Evolutionary conservation across 2,113 vertebrate species (phyloP).

Genomic region (Felis chaus): DNA sequence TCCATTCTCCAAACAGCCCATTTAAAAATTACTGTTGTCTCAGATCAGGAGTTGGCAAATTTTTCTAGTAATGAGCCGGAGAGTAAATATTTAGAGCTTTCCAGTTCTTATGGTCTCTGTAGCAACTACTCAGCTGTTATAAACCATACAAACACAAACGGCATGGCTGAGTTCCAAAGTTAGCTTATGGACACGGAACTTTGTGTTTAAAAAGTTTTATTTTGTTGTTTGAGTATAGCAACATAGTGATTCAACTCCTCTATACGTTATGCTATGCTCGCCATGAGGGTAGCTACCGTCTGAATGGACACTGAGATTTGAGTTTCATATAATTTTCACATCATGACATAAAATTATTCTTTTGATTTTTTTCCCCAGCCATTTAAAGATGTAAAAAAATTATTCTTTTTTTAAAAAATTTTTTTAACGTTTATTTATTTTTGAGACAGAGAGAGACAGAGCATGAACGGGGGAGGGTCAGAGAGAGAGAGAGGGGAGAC

Average conservation of each 20-base stretch:
- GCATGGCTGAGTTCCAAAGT: background rate
- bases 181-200: background rate
- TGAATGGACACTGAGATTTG: background rate
- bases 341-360: background rate
- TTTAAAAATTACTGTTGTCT: conserved; percentile 31
- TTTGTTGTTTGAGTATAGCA: background rate
- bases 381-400: background rate
- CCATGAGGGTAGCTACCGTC: background rate
- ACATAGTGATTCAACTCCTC: background rate
- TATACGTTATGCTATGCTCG: background rate
- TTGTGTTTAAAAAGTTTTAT: background rate
- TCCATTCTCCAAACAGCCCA: background rate
- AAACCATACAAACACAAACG: background rate
- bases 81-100: conserved; percentile 20
- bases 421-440: too few species aligned
- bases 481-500: too few species aligned
- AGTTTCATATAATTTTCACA: conserved; percentile 6
- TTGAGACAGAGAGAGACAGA: too few species aligned
- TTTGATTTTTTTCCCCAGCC: background rate
- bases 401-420: too few species aligned
- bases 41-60: background rate
- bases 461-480: too few species aligned
- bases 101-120: background rate
- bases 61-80: background rate
- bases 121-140: background rate